Conservation (phyloP, 2,113 vertebrate genomes). For the Astur gentilis region DNA sequence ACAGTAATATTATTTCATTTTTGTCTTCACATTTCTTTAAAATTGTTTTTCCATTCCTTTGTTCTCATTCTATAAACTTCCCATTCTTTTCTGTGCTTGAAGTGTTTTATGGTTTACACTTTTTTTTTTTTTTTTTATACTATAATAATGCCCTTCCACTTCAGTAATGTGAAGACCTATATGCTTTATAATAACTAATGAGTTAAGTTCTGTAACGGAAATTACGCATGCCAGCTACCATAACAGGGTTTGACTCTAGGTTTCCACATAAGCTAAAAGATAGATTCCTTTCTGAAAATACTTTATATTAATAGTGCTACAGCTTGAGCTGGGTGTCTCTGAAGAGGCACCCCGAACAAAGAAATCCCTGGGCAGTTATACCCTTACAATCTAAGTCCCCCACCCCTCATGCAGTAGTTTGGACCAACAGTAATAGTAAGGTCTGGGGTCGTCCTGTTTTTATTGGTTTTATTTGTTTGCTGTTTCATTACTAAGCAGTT, state of each 20-base stretch:
- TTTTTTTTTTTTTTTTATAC: not conserved
- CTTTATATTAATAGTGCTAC: not conserved
- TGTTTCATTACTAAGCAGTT: not conserved
- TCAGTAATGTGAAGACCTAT: not conserved
- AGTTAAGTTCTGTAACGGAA: not conserved
- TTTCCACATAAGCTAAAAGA: not conserved
- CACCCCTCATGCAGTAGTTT: not conserved
- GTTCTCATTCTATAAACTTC: not conserved
- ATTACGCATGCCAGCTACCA: not conserved
- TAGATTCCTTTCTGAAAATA: not conserved
- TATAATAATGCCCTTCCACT: not conserved
- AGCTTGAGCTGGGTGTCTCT: not conserved
- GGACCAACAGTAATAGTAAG: not conserved
- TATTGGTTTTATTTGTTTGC: not conserved
- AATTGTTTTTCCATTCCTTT: conserved; percentile 27
- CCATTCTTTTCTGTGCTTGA: conserved; percentile 3
- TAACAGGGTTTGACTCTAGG: not conserved
- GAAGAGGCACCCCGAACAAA: not conserved
- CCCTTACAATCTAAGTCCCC: not conserved
- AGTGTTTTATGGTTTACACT: conserved; percentile 24
- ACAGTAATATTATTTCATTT: not conserved
- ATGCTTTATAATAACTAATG: conserved; percentile 8
- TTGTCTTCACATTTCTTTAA: conserved; percentile 8
- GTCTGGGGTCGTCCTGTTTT: not conserved
- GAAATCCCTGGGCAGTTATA: not conserved